Conservation (phyloP, 2,888 invertebrate genomes). For the Coelopa pilipes region DNA sequence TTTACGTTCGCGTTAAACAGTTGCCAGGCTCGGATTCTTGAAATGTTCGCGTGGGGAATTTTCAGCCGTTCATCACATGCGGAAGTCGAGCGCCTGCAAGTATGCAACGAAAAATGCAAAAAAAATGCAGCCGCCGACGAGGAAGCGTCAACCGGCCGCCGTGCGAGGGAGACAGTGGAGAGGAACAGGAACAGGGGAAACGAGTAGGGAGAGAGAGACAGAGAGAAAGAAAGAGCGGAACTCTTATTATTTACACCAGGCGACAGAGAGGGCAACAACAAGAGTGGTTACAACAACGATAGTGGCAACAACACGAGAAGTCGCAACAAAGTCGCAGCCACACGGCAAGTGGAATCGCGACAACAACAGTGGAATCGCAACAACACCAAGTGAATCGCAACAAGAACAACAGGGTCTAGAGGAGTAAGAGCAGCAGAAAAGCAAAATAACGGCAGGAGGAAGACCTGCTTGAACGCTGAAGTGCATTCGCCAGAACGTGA, state of each 20-base stretch:
- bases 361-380: neutral
- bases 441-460: neutral
- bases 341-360: too few species aligned
- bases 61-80: conserved; percentile 17
- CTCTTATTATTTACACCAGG: conserved; percentile 34
- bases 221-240: conserved; percentile 51
- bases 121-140: too few species aligned
- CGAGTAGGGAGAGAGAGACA: conserved; percentile 30
- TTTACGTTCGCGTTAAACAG: conserved; percentile 25
- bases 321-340: too few species aligned
- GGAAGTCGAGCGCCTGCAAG: conserved; percentile 24
- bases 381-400: neutral
- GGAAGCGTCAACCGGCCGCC: too few species aligned
- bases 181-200: neutral
- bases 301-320: neutral
- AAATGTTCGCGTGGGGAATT: conserved; percentile 24
- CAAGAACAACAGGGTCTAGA: neutral
- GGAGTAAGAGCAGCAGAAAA: neutral
- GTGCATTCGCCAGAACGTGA: conserved; percentile 21
- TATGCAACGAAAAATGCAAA: conserved; percentile 19
- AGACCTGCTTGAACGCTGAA: conserved; percentile 10
- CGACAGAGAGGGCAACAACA: neutral
- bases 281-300: neutral
- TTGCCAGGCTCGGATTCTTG: conserved; percentile 27
- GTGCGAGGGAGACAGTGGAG: too few species aligned